Percentiles rank a stretch among this genome's conserved stretches.
These are phyloP conservation scores for Cecropterus lyciades DNA, from an alignment of 1,140 invertebrate species.

Conservation along the genomic window DNA sequence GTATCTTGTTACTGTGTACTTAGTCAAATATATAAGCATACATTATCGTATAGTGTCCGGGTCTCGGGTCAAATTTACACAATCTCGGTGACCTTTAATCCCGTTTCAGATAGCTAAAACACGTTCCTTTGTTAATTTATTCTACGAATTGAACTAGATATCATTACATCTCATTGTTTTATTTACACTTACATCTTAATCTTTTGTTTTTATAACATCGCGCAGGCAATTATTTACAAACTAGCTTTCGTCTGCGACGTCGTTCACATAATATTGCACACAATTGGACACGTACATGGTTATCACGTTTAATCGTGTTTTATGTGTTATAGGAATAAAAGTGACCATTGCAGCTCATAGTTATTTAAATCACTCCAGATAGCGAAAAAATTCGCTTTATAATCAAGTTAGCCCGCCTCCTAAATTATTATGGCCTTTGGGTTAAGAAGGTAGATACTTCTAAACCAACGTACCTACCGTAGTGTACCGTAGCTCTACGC, in stretches of 20 bases:
- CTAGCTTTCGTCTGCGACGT: not conserved
- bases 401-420: too few relatives aligned
- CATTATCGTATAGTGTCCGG: slow-evolving; percentile 70
- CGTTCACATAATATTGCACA: slow-evolving; percentile 21
- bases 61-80: slow-evolving; percentile 78
- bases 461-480: too few relatives aligned
- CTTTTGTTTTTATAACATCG: slow-evolving; percentile 29
- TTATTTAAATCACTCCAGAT: too few relatives aligned
- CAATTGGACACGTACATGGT: too few relatives aligned
- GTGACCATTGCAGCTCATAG: too few relatives aligned
- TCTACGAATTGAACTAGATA: slow-evolving; percentile 62
- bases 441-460: too few relatives aligned
- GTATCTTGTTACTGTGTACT: slow-evolving; percentile 45
- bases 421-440: too few relatives aligned
- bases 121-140: slow-evolving; percentile 68
- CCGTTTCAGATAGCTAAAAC: slow-evolving; percentile 75
- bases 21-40: slow-evolving; percentile 45
- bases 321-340: too few relatives aligned
- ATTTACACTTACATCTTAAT: slow-evolving; percentile 38
- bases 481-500: too few relatives aligned
- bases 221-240: slow-evolving; percentile 14
- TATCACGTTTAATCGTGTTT: too few relatives aligned
- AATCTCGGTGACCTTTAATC: slow-evolving; percentile 78
- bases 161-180: slow-evolving; percentile 61
- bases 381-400: too few relatives aligned